Conservation (phyloP, 2,113 vertebrate species). For the Pseudorhombus dupliciocellatus region DNA sequence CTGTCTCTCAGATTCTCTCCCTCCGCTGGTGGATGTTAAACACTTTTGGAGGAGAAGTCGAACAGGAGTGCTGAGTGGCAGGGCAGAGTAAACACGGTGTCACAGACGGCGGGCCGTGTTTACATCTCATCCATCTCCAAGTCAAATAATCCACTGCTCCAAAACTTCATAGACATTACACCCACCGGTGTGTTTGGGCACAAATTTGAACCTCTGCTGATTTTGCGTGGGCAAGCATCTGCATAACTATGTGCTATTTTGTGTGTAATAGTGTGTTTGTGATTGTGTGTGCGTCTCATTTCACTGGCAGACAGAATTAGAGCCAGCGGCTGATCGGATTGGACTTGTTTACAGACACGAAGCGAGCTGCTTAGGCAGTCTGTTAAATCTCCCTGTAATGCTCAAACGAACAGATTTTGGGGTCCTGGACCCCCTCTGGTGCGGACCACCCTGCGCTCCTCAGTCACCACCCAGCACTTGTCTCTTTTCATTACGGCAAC, state of each 20-base stretch:
- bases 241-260: slow-evolving; percentile 55
- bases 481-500: slow-evolving; percentile 79
- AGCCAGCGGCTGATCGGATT: slow-evolving; percentile 85
- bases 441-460: slow-evolving; percentile 41
- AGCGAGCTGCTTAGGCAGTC: slow-evolving; percentile 80
- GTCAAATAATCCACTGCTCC: slow-evolving; percentile 45
- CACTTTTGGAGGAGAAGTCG: slow-evolving; percentile 38
- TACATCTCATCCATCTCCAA: slow-evolving; percentile 30
- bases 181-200: slow-evolving; percentile 34
- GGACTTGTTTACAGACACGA: slow-evolving; percentile 86
- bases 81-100: slow-evolving; percentile 32
- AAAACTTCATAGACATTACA: slow-evolving; percentile 25
- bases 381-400: slow-evolving; percentile 87
- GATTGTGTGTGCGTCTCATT: slow-evolving; percentile 72
- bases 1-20: slow-evolving; percentile 21
- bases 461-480: slow-evolving; percentile 60
- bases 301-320: slow-evolving; percentile 84
- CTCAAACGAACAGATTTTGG: slow-evolving; percentile 85
- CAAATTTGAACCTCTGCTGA: slow-evolving; percentile 53
- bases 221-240: slow-evolving; percentile 52
- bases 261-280: slow-evolving; percentile 64
- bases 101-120: slow-evolving; percentile 19
- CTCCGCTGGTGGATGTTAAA: slow-evolving; percentile 47
- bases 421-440: slow-evolving; percentile 67
- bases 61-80: slow-evolving; percentile 31